Conservation (phyloP, 1,140 invertebrate species). For the Globodera ellingtonae region DNA sequence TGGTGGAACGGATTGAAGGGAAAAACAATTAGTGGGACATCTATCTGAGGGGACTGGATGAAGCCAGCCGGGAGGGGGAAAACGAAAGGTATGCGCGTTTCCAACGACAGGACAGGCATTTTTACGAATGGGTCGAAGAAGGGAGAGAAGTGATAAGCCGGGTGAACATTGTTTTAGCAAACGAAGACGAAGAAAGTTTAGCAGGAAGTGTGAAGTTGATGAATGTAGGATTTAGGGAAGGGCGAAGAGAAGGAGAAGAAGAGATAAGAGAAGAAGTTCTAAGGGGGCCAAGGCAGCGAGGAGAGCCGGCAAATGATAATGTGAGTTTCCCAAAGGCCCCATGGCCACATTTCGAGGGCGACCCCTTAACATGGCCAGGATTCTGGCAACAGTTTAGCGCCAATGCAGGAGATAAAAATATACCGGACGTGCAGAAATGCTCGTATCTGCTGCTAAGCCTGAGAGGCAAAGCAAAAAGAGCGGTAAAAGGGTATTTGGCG, state of each 20-base stretch:
- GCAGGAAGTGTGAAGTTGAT: not conserved
- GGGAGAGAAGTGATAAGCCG: not conserved
- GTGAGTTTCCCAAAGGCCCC: not conserved
- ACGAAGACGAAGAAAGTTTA: not conserved
- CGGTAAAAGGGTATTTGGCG: not conserved
- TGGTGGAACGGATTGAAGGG: not conserved
- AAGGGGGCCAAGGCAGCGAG: not conserved
- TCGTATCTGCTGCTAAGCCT: not conserved
- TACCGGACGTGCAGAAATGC: not conserved
- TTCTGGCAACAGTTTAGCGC: not conserved
- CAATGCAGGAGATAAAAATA: not conserved
- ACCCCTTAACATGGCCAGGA: not conserved
- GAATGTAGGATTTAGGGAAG: not conserved
- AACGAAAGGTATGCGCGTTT: not conserved
- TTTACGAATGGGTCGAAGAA: not conserved
- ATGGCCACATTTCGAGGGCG: not conserved
- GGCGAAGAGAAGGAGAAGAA: not conserved
- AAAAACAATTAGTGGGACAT: not conserved
- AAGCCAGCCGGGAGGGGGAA: not conserved
- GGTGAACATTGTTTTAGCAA: not conserved
- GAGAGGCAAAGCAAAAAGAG: not conserved
- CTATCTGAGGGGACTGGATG: not conserved
- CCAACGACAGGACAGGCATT: not conserved
- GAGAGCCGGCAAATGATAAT: not conserved
- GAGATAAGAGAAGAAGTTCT: not conserved